Evolutionary conservation across 1,140 invertebrate species (phyloP), one percentile per base, ranked within the genome.

Genomic region (Lucilia sericata): DNA sequence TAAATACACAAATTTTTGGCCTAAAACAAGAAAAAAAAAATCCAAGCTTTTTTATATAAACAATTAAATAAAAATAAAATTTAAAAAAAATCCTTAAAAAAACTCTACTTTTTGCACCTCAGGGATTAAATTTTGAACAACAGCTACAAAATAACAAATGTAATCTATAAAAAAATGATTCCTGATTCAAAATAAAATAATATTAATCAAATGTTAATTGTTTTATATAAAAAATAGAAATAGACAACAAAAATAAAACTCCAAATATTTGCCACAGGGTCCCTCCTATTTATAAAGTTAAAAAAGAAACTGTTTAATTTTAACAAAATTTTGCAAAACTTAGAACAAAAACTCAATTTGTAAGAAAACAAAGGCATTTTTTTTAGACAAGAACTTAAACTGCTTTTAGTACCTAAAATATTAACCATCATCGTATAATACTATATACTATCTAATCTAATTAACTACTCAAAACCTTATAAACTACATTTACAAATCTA

Each of bases 41-140:
- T 21, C 21, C 21, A 70, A 60, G 65, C 65, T 70, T 70, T 70
- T 30, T 70, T 70, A 70, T 70, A 70, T n/a, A 70, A 21, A 21
- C n/a, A n/a, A 70, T 12, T 21, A 21, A 70, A 70, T n/a, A 76
- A 76, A 76, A 76, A 14, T 8, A 74, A 74, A 76, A 36, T 76
- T 17, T 0, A 76, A 17, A 5, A 17, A 17, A 76, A 70, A 70
- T 70, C 19, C 17, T 19, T 19, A 8, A 70, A 19, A 9, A 70
- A 17, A 70, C 2, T 42, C 42, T 25, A 70, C 65, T 70, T 70
- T 70, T 70, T 70, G 65, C 65, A 70, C 65, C 55, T 70, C 65
- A 70, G 65, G 65, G 65, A 70, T 70, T 70, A 70, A 70, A 60
- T 60, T 70, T 70, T 70, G n/a, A 70, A 70, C 65, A 70, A 25